Base-by-base conservation (phyloP, 2,888 invertebrate species). In the Cheilosia pagana region DNA sequence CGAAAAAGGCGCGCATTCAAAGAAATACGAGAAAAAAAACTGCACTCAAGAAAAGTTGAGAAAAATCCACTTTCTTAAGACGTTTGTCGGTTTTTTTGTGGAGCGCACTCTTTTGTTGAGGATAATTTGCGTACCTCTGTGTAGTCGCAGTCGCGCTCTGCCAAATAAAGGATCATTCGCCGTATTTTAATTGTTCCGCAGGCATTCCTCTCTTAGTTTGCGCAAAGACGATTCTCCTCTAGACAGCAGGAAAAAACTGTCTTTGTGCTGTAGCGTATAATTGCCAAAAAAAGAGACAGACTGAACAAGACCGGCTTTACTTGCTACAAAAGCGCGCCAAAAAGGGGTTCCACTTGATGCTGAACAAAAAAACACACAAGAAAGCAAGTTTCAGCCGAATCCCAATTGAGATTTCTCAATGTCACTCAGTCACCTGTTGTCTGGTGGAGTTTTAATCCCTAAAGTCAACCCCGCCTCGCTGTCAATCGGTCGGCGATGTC, bases 401-500 rank as follows among this genome's bases (percentile, higher is more conserved):
- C 43, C 14, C 68, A 21, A 12, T 21, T 14, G 28, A 45, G 28
- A 31, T 39, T 19, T 4, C 23, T 45, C 43, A 23, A 12, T 2
- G 6, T 23, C 21, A 23, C 23, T 28, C 59, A 82, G 67, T 78
- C 82, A 82, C 82, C 82, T 82, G 82, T 72, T 52, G 63, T 16
- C 41, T 43, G 71, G 48, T 71, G 55, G 31, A 60, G 62, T 62
- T 35, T 23, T 78, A 82, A 82, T 82, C 78, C 82, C 50, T 39
- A 72, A 82, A 82, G 82, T 82, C 82, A 82, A 67, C 78, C 77
- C 76, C 81, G 70, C 82, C 82, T 82, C 45, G 71, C 48, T 75
- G 62, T 57, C 68, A 67, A 67, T 75, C 28, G 55, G 16, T 39
- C 55, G 55, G 16, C 8, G 16, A 63, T 45, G 48, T 55, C 45